Base-by-base conservation (phyloP, 2,113 vertebrate species). In the Grammomys surdaster region DNA sequence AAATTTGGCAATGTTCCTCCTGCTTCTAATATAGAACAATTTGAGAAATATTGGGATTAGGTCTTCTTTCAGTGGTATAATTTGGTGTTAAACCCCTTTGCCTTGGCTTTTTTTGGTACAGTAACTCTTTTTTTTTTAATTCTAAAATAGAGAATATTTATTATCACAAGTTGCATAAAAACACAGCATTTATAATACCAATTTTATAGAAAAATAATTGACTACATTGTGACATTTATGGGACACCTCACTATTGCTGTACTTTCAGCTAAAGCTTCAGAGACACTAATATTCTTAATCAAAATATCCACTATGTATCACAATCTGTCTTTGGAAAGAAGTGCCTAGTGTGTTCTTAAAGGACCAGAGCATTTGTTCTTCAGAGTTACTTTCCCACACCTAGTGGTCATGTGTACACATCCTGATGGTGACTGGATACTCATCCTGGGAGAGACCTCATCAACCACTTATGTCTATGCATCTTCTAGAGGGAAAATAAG, bases 71-170 rank as follows among this genome's bases (percentile, higher is more conserved):
- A 51, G 48, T 51, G 48, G 48, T 51, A 51, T 7, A 51, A 51
- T 51, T 51, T 51, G 48, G 48, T 51, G 7, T 51, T 51, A 51
- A 51, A 51, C 48, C 8, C 48, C 8, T 51, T 51, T 51, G 48
- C 48, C 48, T 7, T 9, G 8, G 5, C 7, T 51, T 51, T 51
- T 51, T 51, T 51, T 51, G 48, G 8, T 51, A 51, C 48, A 51
- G 7, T 51, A 51, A 51, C 88, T 90, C 7, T 48, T 4, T 48
- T 48, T 48, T 48, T 94, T 95, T 98, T 40, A 40, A 98, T 97
- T 98, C 97, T 98, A 99, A 99, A 99, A 99, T 99, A 99, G 97
- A 97, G 97, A 97, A 98, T 98, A 98, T 99, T 98, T 99, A 98
- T 99, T 98, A 98, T 98, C 98, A 98, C 98, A 99, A 99, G 97